A percentile compares a stretch with the other conserved stretches of the same genome.
Conservation (phyloP, 2,888 invertebrate species). For the Tipula lateralis region DNA sequence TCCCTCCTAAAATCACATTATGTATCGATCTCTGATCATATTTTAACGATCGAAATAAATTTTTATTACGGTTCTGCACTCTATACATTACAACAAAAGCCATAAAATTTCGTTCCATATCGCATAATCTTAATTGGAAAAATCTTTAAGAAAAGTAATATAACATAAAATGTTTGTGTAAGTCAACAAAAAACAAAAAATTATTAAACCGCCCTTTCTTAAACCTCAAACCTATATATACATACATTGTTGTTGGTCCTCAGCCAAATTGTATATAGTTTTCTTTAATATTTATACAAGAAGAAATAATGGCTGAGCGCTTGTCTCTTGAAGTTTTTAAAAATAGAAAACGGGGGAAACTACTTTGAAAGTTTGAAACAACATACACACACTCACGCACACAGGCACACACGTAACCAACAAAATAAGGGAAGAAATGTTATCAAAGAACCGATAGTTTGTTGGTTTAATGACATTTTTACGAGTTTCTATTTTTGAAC, state of each 20-base stretch:
- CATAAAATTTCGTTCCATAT: slow-evolving; percentile 11
- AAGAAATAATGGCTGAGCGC: neutral
- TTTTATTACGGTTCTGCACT: slow-evolving; percentile 24
- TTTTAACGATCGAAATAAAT: slow-evolving; percentile 5
- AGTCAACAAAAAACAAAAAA: neutral
- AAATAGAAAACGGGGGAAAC: neutral
- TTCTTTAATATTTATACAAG: neutral
- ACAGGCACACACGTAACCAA: neutral
- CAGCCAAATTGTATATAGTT: neutral
- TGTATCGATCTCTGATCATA: neutral
- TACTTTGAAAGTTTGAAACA: neutral
- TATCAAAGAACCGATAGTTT: neutral
- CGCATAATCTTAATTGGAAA: slow-evolving; percentile 1
- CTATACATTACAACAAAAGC: neutral
- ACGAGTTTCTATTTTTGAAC: neutral
- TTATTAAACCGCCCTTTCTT: neutral
- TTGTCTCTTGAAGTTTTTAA: neutral
- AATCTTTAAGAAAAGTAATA: neutral
- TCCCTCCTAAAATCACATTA: neutral
- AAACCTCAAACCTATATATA: neutral
- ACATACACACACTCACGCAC: neutral
- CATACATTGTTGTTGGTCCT: neutral
- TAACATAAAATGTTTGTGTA: neutral
- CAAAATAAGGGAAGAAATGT: neutral
- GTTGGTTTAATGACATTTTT: neutral